Base-by-base conservation (phyloP, 2,113 vertebrate species). In the Athene noctua region DNA sequence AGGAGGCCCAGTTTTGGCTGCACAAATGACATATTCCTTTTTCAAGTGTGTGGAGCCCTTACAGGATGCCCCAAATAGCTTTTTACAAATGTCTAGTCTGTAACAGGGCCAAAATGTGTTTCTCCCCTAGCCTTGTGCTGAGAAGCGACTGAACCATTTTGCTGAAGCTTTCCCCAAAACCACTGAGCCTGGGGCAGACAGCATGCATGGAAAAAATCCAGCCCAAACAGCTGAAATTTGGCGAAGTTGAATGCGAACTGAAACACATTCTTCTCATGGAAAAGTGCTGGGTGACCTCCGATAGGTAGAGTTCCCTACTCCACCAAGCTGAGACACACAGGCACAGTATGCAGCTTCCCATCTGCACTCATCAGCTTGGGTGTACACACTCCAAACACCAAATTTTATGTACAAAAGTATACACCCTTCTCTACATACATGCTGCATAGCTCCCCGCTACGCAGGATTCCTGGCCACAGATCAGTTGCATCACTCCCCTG, bases 141-240 rank as follows among this genome's bases (percentile, higher is more conserved):
- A 57, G 44, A 81, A 93, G 52, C 1, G 8, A 49, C 77, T 27
- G 70, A 95, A 72, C 52, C 40, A 27, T 91, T 95, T 95, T 91
- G 70, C 70, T 95, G 86, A 94, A 94, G 71, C 47, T 72, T 96
- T 91, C 91, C 68, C 66, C 26, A 62, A 85, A 95, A 13, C 23
- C 75, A 80, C 85, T 94, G 81, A 89, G 65, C 68, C 86, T 51
- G 70, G 54, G 57, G 73, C 70, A 92, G 86, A 70, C 66, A 52
- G 51, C 12, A 38, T 29, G 27, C 2, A 0, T 89, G 95, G 91
- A 97, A 85, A 92, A 94, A 82, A 40, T 80, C 91, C 95, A 96
- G 58, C 80, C 80, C 66, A 95, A 94, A 91, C 86, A 93, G 70
- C 75, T 95, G 78, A 92, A 91, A 94, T 91, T 52, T 96, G 86